These are phyloP conservation scores for Psophia crepitans DNA, from an alignment of 2,113 vertebrate genomes.

Conservation along the genomic window DNA sequence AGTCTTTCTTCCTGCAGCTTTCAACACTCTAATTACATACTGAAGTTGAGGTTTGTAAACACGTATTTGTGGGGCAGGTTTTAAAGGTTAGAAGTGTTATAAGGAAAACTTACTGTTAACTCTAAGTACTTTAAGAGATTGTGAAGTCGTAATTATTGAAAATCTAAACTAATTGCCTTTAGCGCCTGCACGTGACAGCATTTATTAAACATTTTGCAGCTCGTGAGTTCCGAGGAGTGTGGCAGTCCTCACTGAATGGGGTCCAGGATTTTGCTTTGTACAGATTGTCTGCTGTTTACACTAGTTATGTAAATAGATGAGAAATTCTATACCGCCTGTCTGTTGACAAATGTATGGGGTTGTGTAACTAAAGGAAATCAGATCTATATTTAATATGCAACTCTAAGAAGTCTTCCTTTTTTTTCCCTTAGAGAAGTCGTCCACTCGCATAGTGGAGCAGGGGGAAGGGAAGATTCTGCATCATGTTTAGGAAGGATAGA, in stretches of 20 bases:
- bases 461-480: neutral
- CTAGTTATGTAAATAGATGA: neutral
- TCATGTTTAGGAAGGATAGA: neutral
- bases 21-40: neutral
- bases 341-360: neutral
- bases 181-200: neutral
- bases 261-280: neutral
- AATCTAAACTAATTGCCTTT: neutral
- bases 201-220: neutral
- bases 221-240: neutral
- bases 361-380: neutral
- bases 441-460: neutral
- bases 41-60: neutral
- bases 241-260: neutral
- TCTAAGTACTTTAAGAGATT: neutral
- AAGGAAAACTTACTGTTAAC: neutral
- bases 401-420: neutral
- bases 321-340: neutral
- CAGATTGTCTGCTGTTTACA: neutral
- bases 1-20: neutral
- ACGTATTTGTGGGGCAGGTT: neutral
- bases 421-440: neutral
- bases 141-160: neutral
- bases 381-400: neutral
- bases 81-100: neutral